Percentiles rank a stretch among this genome's conserved stretches.
These are phyloP conservation scores for Umimayanthus chanpuru DNA, from an alignment of 92 coral and sea anemone genomes.

Conservation along the genomic window DNA sequence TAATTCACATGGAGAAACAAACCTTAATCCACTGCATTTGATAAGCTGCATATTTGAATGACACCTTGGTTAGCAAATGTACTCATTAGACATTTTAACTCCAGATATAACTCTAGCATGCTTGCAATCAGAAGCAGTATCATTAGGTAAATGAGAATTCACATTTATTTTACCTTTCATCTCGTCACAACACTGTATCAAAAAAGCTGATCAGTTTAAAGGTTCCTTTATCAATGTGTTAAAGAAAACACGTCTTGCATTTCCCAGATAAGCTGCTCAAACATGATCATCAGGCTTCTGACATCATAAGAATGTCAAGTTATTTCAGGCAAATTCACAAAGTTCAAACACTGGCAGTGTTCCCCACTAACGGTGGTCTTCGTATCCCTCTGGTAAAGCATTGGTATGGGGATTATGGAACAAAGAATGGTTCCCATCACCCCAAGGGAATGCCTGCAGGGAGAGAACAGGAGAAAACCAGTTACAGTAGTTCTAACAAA, in stretches of 20 bases:
- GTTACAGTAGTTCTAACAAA: too few species aligned
- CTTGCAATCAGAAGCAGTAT: too few species aligned
- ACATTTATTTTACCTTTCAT: constrained; percentile 2
- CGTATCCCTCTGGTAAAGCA: constrained; percentile 94
- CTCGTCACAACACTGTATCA: constrained; percentile 13
- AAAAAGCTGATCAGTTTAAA: background rate
- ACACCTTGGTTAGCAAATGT: too few species aligned
- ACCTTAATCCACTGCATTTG: too few species aligned
- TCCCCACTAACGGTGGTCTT: constrained; percentile 50
- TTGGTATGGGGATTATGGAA: constrained; percentile 89
- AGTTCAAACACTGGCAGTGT: background rate
- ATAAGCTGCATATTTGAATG: too few species aligned
- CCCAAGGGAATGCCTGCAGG: constrained; percentile 94
- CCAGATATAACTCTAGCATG: too few species aligned
- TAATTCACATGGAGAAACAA: too few species aligned
- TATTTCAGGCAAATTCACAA: background rate
- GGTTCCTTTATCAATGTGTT: background rate
- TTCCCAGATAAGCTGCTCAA: background rate
- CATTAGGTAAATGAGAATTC: too few species aligned
- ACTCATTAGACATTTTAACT: too few species aligned
- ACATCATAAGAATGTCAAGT: background rate
- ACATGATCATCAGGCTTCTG: background rate
- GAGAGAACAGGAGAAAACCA: background rate
- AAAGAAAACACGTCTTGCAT: background rate
- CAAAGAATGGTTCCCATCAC: constrained; percentile 91